A percentile compares a stretch with the other conserved stretches of the same genome.
Evolutionary conservation across 2,113 vertebrate genomes (phyloP).

Genomic region (Caranx melampygus): DNA sequence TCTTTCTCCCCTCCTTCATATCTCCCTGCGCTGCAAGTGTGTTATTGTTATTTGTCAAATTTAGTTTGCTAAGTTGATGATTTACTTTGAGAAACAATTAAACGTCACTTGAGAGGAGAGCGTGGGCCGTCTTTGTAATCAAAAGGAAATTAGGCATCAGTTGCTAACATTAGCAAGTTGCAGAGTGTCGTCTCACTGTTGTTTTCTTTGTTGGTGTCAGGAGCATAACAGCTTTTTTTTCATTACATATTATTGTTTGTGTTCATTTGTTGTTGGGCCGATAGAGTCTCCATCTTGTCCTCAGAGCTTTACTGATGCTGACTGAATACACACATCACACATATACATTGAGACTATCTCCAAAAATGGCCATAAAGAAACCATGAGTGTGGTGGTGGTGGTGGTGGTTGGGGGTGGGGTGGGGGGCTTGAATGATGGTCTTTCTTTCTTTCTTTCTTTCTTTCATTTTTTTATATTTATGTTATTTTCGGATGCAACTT

Average conservation of each 20-base stretch:
- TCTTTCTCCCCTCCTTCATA: not conserved
- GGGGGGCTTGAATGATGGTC: no score
- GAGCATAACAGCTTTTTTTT: slow-evolving; percentile 35
- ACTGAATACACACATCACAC: slow-evolving; percentile 34
- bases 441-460: no score
- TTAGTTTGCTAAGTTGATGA: slow-evolving; percentile 82
- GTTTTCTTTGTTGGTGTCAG: slow-evolving; percentile 52
- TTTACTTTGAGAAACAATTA: slow-evolving; percentile 83
- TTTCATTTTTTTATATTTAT: no score
- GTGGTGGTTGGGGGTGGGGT: no score
- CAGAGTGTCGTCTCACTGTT: slow-evolving; percentile 47
- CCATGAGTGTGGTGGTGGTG: no score
- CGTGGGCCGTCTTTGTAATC: slow-evolving; percentile 81
- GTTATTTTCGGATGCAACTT: not conserved
- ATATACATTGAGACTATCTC: slow-evolving; percentile 42
- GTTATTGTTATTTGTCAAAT: slow-evolving; percentile 79
- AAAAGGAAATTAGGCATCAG: slow-evolving; percentile 81
- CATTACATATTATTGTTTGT: slow-evolving; percentile 61
- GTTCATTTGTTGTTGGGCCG: slow-evolving; percentile 63
- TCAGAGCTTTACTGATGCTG: slow-evolving; percentile 63
- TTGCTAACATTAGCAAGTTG: slow-evolving; percentile 78
- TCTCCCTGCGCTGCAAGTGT: slow-evolving; percentile 66
- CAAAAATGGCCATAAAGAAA: slow-evolving; percentile 46
- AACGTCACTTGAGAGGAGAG: slow-evolving; percentile 80
- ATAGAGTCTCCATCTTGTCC: slow-evolving; percentile 49